These are phyloP conservation scores for Falco berigora DNA, from an alignment of 2,797 vertebrate genomes.

Conservation along the genomic window DNA sequence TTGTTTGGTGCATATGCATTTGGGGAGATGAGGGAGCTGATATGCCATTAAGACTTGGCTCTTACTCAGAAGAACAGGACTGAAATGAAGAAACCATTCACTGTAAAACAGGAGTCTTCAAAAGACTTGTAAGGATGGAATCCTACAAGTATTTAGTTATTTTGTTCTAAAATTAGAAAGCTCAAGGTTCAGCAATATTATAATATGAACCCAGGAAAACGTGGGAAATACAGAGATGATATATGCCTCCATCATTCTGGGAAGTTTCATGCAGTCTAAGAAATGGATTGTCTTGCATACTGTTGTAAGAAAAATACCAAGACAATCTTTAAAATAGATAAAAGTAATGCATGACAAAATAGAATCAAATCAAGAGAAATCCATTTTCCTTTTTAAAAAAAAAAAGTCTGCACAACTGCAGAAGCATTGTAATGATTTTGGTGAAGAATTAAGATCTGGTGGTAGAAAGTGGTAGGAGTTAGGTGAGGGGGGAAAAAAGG, in stretches of 20 bases:
- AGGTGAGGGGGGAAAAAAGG: background rate
- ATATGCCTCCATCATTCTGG: background rate
- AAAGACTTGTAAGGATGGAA: background rate
- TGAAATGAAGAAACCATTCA: background rate
- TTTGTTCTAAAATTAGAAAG: background rate
- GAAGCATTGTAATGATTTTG: background rate
- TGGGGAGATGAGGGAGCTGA: background rate
- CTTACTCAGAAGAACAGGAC: background rate
- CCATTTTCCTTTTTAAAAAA: background rate
- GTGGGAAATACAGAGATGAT: background rate
- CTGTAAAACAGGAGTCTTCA: background rate
- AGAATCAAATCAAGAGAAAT: background rate
- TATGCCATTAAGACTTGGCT: background rate
- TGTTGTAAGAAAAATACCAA: background rate
- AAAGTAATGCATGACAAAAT: background rate
- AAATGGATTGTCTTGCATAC: background rate
- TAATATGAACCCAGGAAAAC: background rate
- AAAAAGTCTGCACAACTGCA: background rate
- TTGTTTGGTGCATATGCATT: background rate
- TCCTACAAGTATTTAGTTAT: background rate
- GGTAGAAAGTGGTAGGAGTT: background rate
- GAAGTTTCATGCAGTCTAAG: background rate
- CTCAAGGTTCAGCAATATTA: background rate
- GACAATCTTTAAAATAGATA: background rate
- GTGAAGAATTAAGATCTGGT: background rate